A percentile compares a stretch with the other conserved stretches of the same genome.
These are phyloP conservation scores for Talpa occidentalis DNA, from an alignment of 2,113 vertebrate genomes.

Conservation along the genomic window DNA sequence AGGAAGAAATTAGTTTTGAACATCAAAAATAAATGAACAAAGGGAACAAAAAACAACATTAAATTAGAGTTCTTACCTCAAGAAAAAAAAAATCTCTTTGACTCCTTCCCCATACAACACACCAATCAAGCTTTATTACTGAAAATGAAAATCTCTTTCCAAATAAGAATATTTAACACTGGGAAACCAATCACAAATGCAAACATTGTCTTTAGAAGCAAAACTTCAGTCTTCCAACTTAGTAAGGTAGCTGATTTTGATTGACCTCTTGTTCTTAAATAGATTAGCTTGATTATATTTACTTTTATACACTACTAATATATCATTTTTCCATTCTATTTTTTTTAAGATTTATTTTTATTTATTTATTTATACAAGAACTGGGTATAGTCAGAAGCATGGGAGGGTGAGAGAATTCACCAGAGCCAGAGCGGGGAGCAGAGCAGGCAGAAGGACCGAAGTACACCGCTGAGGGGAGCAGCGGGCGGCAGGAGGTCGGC, in stretches of 20 bases:
- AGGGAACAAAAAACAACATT: constrained; percentile 60
- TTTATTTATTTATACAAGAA: too few species aligned
- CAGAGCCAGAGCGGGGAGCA: too few species aligned
- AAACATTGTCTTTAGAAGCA: not conserved
- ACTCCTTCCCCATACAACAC: not conserved
- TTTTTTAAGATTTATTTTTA: too few species aligned
- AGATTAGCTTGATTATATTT: constrained; percentile 21
- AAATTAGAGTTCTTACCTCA: constrained; percentile 70
- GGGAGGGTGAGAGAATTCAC: too few species aligned
- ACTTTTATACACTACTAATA: not conserved
- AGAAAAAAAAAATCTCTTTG: constrained; percentile 49
- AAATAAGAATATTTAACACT: constrained; percentile 47
- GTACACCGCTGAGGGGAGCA: too few species aligned
- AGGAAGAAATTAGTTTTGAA: constrained; percentile 84
- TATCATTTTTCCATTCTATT: not conserved
- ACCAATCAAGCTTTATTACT: constrained; percentile 45
- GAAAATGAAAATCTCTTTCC: constrained; percentile 49
- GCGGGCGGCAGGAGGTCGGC: too few species aligned
- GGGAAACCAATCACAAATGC: not conserved
- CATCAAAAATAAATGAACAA: constrained; percentile 79
- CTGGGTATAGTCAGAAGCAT: too few species aligned
- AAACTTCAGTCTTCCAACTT: not conserved
- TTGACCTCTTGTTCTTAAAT: not conserved
- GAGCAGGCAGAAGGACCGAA: too few species aligned
- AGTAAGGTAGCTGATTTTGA: not conserved